A percentile compares a stretch with the other conserved stretches of the same genome.
Evolutionary conservation across 2,797 vertebrate genomes (phyloP).

Genomic region (Betta splendens): DNA sequence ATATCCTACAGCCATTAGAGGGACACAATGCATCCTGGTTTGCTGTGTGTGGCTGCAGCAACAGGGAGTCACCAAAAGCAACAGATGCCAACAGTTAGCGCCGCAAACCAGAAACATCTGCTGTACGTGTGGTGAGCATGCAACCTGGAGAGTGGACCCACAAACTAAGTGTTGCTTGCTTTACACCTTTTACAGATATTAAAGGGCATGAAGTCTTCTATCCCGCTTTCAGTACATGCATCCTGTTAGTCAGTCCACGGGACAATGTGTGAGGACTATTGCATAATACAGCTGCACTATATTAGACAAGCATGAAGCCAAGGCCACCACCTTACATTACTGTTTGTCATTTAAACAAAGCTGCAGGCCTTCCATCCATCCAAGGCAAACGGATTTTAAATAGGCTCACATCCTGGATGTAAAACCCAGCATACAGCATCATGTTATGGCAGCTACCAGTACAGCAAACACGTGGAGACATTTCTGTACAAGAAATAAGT

Average conservation of each 20-base stretch:
- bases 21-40: conserved; percentile 9
- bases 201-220: too few relatives aligned
- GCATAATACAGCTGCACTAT: neutral
- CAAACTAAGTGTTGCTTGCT: too few relatives aligned
- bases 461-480: neutral
- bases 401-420: neutral
- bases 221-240: too few relatives aligned
- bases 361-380: conserved; percentile 2
- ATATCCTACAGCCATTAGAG: conserved; percentile 5
- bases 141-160: too few relatives aligned
- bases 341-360: conserved; percentile 2
- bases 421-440: neutral
- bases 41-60: conserved; percentile 9
- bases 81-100: conserved; percentile 13
- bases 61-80: neutral
- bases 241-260: too few relatives aligned
- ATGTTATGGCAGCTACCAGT: neutral
- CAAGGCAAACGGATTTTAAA: conserved; percentile 7
- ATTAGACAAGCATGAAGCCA: conserved; percentile 2
- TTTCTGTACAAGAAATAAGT: neutral
- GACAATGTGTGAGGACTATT: neutral
- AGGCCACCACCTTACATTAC: conserved; percentile 18
- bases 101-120: conserved; percentile 13
- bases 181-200: too few relatives aligned
- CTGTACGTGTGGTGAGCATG: neutral